Evolutionary conservation across 2,797 vertebrate species (phyloP).

Genomic region (Trematomus bernacchii): DNA sequence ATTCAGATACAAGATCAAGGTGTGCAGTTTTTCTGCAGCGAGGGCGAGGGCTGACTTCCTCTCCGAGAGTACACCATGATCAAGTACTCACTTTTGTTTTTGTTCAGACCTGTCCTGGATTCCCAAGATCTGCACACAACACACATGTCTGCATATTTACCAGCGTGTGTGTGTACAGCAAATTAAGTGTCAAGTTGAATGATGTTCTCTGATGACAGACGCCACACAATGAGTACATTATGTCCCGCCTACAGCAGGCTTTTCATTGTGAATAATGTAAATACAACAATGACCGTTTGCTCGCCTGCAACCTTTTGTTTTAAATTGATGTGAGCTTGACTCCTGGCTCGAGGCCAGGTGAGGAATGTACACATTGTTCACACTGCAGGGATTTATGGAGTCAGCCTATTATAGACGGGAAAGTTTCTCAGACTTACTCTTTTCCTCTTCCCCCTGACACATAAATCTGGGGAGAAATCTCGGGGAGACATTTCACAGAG

Average conservation of each 20-base stretch:
- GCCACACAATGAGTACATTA: slow-evolving; percentile 24
- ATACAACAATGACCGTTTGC: slow-evolving; percentile 50
- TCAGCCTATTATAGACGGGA: slow-evolving; percentile 33
- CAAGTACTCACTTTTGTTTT: slow-evolving; percentile 62
- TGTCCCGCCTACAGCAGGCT: slow-evolving; percentile 37
- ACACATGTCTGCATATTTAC: slow-evolving; percentile 58
- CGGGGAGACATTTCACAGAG: slow-evolving; percentile 55
- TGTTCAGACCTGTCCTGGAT: slow-evolving; percentile 50
- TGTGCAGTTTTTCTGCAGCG: slow-evolving; percentile 39
- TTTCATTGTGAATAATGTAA: slow-evolving; percentile 53
- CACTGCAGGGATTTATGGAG: slow-evolving; percentile 52
- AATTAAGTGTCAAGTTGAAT: slow-evolving; percentile 69
- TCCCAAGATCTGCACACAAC: slow-evolving; percentile 39
- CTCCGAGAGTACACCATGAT: slow-evolving; percentile 22
- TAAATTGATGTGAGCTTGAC: slow-evolving; percentile 25
- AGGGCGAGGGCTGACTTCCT: slow-evolving; percentile 37
- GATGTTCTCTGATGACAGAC: slow-evolving; percentile 50
- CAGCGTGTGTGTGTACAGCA: slow-evolving; percentile 61
- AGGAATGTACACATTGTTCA: slow-evolving; percentile 8
- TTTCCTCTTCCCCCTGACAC: slow-evolving; percentile 51
- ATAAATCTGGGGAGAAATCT: slow-evolving; percentile 72
- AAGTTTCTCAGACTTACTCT: slow-evolving; percentile 62
- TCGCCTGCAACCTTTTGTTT: slow-evolving; percentile 33
- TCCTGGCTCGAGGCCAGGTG: slow-evolving; percentile 38
- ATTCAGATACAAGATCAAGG: slow-evolving; percentile 77